phyloP scores from a whole-genome alignment of 2,888 invertebrate genomes.

The Prenolepis imparis region DNA sequence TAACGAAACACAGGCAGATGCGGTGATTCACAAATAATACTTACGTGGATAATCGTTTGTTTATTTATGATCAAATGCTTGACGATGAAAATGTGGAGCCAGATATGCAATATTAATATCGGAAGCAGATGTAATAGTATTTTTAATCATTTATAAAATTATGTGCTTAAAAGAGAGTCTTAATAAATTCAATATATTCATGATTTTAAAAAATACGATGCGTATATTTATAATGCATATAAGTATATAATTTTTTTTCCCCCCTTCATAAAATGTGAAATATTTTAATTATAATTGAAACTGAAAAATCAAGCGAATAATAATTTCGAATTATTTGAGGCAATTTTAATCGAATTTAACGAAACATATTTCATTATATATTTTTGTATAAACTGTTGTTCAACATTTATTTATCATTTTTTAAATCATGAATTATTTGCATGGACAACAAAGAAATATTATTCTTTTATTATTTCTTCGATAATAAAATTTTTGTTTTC shows the following conservation, averaged over 20 bases:
- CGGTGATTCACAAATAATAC: neutral
- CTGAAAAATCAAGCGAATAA: neutral
- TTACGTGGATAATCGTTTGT: constrained; percentile 4
- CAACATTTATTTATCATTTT: neutral
- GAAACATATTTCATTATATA: neutral
- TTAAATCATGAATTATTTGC: neutral
- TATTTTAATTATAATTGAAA: neutral
- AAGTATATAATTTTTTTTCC: too few relatives aligned
- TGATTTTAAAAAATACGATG: neutral
- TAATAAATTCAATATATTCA: neutral
- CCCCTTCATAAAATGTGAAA: neutral
- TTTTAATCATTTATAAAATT: constrained; percentile 10
- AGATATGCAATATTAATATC: neutral
- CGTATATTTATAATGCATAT: neutral
- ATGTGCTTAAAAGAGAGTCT: neutral
- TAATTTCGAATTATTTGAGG: neutral
- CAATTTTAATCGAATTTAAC: neutral
- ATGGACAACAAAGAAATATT: neutral
- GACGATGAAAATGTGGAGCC: neutral
- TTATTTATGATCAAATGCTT: neutral
- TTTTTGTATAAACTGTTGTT: neutral
- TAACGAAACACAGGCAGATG: neutral
- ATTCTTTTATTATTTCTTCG: too few relatives aligned
- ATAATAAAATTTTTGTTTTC: too few relatives aligned
- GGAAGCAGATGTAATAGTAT: neutral